Evolutionary conservation across 37 sponge, comb jelly and placozoan species (phyloP).

Genomic region (Petrosia ficiformis): DNA sequence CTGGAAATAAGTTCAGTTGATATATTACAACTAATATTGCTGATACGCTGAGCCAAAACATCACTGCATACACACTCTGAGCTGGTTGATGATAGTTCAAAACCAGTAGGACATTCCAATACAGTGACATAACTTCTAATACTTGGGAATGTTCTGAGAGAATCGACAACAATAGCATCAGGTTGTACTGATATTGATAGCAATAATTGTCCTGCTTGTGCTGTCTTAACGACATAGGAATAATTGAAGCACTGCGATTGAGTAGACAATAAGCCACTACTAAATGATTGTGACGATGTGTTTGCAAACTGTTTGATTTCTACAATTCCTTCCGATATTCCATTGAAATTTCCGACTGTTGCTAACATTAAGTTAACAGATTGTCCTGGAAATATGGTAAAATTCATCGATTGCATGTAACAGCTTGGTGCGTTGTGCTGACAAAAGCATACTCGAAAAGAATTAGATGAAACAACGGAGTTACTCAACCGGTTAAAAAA

Average conservation of each 20-base stretch:
- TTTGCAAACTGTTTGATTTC: too few relatives aligned
- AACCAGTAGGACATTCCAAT: neutral
- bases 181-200: too few relatives aligned
- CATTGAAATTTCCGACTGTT: conserved; percentile 2
- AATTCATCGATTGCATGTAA: neutral
- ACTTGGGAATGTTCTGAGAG: too few relatives aligned
- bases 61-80: neutral
- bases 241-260: too few relatives aligned
- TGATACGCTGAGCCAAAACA: neutral
- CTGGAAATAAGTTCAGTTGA: neutral
- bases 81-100: neutral
- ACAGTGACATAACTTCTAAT: neutral
- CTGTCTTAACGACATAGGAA: too few relatives aligned
- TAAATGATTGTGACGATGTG: too few relatives aligned
- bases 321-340: neutral
- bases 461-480: conserved; percentile 11
- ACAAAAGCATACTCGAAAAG: conserved; percentile 15
- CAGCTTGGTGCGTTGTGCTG: neutral
- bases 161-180: too few relatives aligned
- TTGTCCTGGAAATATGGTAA: conserved; percentile 5
- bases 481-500: neutral
- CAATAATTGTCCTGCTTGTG: too few relatives aligned
- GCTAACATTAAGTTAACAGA: neutral
- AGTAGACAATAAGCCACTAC: too few relatives aligned
- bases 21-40: neutral